Base-by-base conservation (phyloP, 2,888 invertebrate species). In the Ormyrus pomaceus region DNA sequence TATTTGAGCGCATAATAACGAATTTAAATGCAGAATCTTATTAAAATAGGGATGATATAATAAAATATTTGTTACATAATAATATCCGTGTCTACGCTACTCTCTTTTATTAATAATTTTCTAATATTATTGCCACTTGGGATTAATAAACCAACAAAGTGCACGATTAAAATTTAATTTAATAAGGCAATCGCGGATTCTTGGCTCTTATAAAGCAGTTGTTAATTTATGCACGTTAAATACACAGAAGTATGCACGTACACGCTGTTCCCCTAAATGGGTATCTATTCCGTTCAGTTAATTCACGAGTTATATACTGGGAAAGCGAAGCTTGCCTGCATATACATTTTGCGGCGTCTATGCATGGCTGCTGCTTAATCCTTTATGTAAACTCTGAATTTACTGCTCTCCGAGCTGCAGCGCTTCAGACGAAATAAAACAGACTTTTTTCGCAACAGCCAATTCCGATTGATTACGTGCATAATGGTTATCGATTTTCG, bases 271-370 rank as follows among this genome's bases (percentile, higher is more conserved):
- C 58, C 50, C 19, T 70, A 70, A 71, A 51, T 68, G 55, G 51
- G 51, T 71, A 71, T 71, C 51, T 71, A 51, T 71, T 61, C 71
- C 61, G 34, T 71, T 58, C 34, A 46, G 71, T 71, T 71, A 71
- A 61, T 71, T 71, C 71, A 71, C 61, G 51, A 61, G 70, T 59
- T 50, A 59, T 68, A 55, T 55, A 45, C n/a, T 6, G 51, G 19
- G 5, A 34, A 34, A 46, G 48, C 56, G 13, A 2, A 11, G 53
- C 13, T 10, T 9, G 6, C 9, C 69, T 19, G 59, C 34, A 70
- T 70, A 59, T 59, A 70, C 70, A 70, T 70, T 59, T 70, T 55
- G 68, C 53, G 53, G 68, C 13, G 50, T 55, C 11, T 55, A 68
- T 68, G 55, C 6, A 65, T 51, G 53, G 6, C 13, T 45, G 6